Evolutionary conservation across 2,113 vertebrate genomes (phyloP).

Genomic region (Actenoides hombroni): DNA sequence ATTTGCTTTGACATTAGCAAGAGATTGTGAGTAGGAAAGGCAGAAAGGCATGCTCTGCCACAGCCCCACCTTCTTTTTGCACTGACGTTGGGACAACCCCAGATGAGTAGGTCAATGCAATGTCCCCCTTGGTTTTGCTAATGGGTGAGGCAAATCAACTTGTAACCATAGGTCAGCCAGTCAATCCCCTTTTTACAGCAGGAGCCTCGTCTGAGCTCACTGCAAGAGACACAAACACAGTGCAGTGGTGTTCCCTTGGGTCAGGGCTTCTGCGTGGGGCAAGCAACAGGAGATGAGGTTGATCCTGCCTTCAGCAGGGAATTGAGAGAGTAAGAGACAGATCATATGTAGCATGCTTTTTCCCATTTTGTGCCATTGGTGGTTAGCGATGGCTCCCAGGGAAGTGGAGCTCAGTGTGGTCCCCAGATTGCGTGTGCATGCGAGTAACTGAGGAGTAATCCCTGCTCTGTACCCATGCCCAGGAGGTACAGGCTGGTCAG

Average conservation of each 20-base stretch:
- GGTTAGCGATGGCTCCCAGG: not conserved
- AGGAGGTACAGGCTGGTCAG: not conserved
- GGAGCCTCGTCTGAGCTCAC: not conserved
- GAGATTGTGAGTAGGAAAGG: not conserved
- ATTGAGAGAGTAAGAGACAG: not conserved
- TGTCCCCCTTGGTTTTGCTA: not conserved
- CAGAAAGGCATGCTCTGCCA: not conserved
- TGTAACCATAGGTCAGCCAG: not conserved
- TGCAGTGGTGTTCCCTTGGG: rapidly evolving
- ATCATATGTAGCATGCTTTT: not conserved
- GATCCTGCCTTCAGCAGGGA: not conserved
- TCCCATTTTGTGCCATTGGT: not conserved
- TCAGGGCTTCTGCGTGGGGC: not conserved
- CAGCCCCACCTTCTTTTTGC: not conserved
- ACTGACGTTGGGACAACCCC: not conserved
- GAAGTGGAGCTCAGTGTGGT: not conserved
- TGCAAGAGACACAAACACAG: not conserved
- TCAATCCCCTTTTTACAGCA: not conserved
- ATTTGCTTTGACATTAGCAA: not conserved
- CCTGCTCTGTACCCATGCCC: not conserved
- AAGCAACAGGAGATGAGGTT: not conserved
- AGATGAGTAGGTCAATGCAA: not conserved
- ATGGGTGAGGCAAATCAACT: not conserved
- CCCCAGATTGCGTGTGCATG: not conserved
- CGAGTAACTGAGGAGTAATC: not conserved